These are phyloP conservation scores for Anarsia innoxiella DNA, from an alignment of 2,888 invertebrate species.

Conservation along the genomic window DNA sequence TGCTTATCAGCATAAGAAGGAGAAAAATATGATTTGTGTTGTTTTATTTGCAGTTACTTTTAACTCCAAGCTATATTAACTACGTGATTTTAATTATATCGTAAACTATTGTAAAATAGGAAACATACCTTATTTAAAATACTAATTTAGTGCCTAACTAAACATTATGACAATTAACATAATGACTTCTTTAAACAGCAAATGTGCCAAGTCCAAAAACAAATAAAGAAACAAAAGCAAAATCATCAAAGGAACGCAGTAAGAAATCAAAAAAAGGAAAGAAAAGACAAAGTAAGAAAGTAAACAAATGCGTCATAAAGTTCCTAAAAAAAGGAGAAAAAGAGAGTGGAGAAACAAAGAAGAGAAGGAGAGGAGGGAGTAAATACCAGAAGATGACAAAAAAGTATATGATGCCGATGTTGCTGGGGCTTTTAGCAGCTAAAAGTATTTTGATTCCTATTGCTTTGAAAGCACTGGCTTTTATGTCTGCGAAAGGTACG, in stretches of 20 bases:
- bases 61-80: too few relatives aligned
- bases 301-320: slow-evolving; percentile 54
- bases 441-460: slow-evolving; percentile 80
- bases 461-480: slow-evolving; percentile 79
- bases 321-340: slow-evolving; percentile 36
- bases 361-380: slow-evolving; percentile 18
- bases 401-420: slow-evolving; percentile 75
- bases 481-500: slow-evolving; percentile 77
- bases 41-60: too few relatives aligned
- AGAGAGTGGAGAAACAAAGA: slow-evolving; percentile 23
- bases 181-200: too few relatives aligned
- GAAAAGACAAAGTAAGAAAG: slow-evolving; percentile 29
- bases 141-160: too few relatives aligned
- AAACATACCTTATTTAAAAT: too few relatives aligned
- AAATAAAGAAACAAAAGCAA: slow-evolving; percentile 7
- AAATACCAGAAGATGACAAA: slow-evolving; percentile 47
- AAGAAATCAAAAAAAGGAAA: slow-evolving; percentile 21
- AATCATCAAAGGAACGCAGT: slow-evolving; percentile 12
- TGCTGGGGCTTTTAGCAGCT: slow-evolving; percentile 78
- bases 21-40: too few relatives aligned
- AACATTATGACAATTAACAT: too few relatives aligned
- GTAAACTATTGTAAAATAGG: too few relatives aligned
- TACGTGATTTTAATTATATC: too few relatives aligned
- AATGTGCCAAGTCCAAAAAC: too few relatives aligned
- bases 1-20: too few relatives aligned